These are phyloP conservation scores for Chrysocyon brachyurus DNA, from an alignment of 2,797 vertebrate genomes.

Conservation along the genomic window DNA sequence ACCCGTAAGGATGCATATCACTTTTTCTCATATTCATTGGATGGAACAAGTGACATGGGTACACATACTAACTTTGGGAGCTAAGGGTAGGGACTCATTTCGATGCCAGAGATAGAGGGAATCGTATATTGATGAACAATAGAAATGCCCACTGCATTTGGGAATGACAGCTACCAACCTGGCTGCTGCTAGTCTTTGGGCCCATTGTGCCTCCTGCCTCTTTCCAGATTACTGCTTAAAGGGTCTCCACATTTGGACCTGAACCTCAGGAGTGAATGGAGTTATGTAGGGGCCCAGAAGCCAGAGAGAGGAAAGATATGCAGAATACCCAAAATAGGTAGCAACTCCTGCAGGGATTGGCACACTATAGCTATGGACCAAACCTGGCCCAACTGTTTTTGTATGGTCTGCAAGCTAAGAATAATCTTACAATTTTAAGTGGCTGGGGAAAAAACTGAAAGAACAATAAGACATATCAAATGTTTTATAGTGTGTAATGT, in stretches of 20 bases:
- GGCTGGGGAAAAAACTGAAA: not conserved
- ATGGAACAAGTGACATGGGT: not conserved
- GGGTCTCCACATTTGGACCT: not conserved
- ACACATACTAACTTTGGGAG: not conserved
- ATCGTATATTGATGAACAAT: not conserved
- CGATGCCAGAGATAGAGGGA: not conserved
- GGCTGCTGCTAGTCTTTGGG: not conserved
- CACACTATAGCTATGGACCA: not conserved
- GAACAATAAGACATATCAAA: not conserved
- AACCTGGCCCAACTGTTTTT: not conserved
- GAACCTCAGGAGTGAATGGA: not conserved
- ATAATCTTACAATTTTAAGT: not conserved
- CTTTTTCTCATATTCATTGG: not conserved
- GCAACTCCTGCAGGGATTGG: not conserved
- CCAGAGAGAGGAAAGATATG: not conserved
- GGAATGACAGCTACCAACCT: not conserved
- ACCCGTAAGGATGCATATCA: not conserved
- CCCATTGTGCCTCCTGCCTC: not conserved
- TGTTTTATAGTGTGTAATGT: not conserved
- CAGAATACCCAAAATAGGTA: not conserved
- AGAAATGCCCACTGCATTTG: not conserved
- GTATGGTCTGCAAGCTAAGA: not conserved
- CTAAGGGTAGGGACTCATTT: not conserved
- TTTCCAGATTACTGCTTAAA: not conserved
- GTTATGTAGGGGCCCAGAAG: not conserved